Percentiles rank a stretch among this genome's conserved stretches.
Conservation (phyloP, 2,888 invertebrate species). For the Coenonympha glycerion region DNA sequence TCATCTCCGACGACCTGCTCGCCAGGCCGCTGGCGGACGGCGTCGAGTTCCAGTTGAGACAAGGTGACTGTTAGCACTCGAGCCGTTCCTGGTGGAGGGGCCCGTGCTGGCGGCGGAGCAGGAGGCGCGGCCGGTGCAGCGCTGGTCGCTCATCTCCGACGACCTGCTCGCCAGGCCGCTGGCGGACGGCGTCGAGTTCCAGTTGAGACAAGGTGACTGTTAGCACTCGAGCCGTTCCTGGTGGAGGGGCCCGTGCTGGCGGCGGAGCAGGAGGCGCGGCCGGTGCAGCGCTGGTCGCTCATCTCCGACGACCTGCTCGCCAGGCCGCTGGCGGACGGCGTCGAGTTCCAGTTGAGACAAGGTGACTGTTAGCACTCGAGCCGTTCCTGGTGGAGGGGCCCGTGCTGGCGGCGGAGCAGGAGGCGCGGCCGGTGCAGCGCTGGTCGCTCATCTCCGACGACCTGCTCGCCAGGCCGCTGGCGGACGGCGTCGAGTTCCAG, state of each 20-base stretch:
- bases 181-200: slow-evolving; percentile 89
- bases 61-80: slow-evolving; percentile 65
- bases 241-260: slow-evolving; percentile 89
- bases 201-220: slow-evolving; percentile 85
- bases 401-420: slow-evolving; percentile 89
- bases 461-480: slow-evolving; percentile 89
- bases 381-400: slow-evolving; percentile 92
- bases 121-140: slow-evolving; percentile 87
- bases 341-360: slow-evolving; percentile 93
- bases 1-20: slow-evolving; percentile 93
- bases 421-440: slow-evolving; percentile 87
- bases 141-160: slow-evolving; percentile 97
- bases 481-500: slow-evolving; percentile 90
- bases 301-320: slow-evolving; percentile 95
- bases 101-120: slow-evolving; percentile 91
- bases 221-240: slow-evolving; percentile 88
- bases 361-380: slow-evolving; percentile 79
- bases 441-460: slow-evolving; percentile 98
- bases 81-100: slow-evolving; percentile 46
- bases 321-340: slow-evolving; percentile 86
- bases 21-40: slow-evolving; percentile 90
- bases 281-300: slow-evolving; percentile 96
- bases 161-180: slow-evolving; percentile 91
- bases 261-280: slow-evolving; percentile 86
- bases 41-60: slow-evolving; percentile 92